Percentiles rank a stretch among this genome's conserved stretches.
phyloP scores from a whole-genome alignment of 1,140 invertebrate species.

The Coptotermes formosanus region DNA sequence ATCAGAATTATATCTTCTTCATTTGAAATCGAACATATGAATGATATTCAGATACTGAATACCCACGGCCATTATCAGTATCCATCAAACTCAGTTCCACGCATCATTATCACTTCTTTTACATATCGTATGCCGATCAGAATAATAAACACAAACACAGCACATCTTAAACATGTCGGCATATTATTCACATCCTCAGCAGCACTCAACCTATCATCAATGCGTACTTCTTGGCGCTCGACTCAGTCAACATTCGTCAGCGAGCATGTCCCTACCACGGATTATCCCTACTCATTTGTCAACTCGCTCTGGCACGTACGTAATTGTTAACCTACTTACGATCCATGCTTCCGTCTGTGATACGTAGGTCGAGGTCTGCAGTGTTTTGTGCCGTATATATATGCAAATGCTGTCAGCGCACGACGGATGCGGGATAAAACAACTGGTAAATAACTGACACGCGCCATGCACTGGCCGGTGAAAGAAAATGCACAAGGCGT shows the following conservation, averaged over 20 bases:
- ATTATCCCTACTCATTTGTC: too few species aligned
- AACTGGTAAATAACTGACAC: neutral
- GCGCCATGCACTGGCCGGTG: neutral
- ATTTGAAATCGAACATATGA: too few species aligned
- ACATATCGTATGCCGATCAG: neutral
- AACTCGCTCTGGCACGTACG: too few species aligned
- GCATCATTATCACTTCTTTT: neutral
- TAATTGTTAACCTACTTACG: neutral
- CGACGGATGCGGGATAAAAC: neutral
- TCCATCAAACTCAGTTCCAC: too few species aligned
- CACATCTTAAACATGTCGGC: neutral
- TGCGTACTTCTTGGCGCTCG: neutral
- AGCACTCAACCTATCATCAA: neutral
- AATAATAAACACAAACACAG: neutral
- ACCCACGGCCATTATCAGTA: too few species aligned
- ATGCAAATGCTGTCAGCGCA: neutral
- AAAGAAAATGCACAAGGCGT: neutral
- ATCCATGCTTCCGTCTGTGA: neutral
- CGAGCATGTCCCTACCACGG: too few species aligned
- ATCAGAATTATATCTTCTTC: too few species aligned
- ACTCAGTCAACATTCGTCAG: too few species aligned
- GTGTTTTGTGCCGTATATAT: neutral
- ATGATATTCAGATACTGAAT: too few species aligned
- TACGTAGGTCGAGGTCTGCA: too few species aligned
- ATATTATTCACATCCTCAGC: neutral